phyloP scores from a whole-genome alignment of 2,888 invertebrate species.

The Dasysyrphus tricinctus region DNA sequence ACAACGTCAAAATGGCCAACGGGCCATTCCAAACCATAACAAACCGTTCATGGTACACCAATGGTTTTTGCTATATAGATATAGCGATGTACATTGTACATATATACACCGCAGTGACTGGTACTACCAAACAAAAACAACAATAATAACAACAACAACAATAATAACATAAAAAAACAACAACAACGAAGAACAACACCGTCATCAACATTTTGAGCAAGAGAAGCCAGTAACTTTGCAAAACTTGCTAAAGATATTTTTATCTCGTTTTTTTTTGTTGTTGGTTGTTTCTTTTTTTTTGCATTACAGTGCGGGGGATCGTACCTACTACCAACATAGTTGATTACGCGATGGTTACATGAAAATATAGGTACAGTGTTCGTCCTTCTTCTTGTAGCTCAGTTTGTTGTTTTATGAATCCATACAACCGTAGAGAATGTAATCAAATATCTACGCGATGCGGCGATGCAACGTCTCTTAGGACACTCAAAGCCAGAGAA shows the following conservation, averaged over 20 bases:
- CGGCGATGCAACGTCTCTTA: conserved; percentile 50
- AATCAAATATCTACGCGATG: conserved; percentile 74
- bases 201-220: conserved; percentile 29
- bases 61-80: too few relatives aligned
- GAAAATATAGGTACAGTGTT: conserved; percentile 16
- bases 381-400: conserved; percentile 46
- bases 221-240: conserved; percentile 36
- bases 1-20: conserved; percentile 58
- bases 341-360: conserved; percentile 25
- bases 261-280: conserved; percentile 59
- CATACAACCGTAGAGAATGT: conserved; percentile 68
- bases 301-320: conserved; percentile 3
- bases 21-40: conserved; percentile 65
- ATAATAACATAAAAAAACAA: conserved; percentile 27
- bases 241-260: conserved; percentile 70
- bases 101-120: background rate
- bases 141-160: background rate
- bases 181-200: conserved; percentile 22
- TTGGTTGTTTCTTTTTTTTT: conserved; percentile 19
- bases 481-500: conserved; percentile 20
- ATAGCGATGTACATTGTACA: background rate
- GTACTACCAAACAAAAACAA: conserved; percentile 1
- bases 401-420: conserved; percentile 73
- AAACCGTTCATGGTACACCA: conserved; percentile 52
- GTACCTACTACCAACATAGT: background rate